Evolutionary conservation across 2,797 vertebrate genomes (phyloP).

Genomic region (Crax fasciolata): DNA sequence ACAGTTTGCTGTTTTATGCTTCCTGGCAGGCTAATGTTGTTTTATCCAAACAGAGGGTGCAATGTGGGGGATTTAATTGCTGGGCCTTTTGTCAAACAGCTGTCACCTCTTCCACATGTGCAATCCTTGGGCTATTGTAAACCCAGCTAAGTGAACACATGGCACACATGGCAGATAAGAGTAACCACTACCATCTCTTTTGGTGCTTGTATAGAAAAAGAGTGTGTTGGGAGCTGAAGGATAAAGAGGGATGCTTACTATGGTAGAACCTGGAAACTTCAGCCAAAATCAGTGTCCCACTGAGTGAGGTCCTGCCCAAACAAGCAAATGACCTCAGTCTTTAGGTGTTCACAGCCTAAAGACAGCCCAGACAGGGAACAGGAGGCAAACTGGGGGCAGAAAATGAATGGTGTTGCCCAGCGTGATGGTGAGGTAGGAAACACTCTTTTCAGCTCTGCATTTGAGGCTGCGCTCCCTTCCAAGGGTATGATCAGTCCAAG

Average conservation of each 20-base stretch:
- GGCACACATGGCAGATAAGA: background rate
- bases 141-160: background rate
- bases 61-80: background rate
- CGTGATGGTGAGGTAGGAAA: background rate
- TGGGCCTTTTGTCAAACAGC: background rate
- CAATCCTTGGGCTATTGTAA: background rate
- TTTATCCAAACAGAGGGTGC: background rate
- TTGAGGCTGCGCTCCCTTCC: background rate
- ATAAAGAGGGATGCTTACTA: background rate
- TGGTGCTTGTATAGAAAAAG: background rate
- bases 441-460: background rate
- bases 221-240: background rate
- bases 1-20: background rate
- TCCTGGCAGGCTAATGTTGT: background rate
- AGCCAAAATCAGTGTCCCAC: background rate
- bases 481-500: fast-evolving
- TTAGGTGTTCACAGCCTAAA: background rate
- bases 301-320: background rate
- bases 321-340: background rate
- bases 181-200: background rate
- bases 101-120: background rate
- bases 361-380: background rate
- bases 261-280: background rate
- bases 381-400: background rate
- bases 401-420: fast-evolving